A percentile compares a stretch with the other conserved stretches of the same genome.
Evolutionary conservation across 2,113 vertebrate genomes (phyloP).

Genomic region (Cygnus buccinator): DNA sequence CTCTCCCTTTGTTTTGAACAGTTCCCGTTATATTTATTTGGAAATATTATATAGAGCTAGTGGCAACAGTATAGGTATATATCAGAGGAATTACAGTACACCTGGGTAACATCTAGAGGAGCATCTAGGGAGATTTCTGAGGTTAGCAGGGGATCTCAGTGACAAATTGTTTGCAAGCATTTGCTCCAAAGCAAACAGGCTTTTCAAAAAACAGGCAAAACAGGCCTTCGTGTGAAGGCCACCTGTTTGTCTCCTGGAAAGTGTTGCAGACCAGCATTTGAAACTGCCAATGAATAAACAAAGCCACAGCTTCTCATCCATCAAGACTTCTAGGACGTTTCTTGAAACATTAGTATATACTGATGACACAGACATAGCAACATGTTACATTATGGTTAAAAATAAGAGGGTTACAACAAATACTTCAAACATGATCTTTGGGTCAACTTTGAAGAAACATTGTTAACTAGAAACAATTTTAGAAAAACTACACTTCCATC

Average conservation of each 20-base stretch:
- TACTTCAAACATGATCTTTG: neutral
- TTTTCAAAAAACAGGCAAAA: too few relatives aligned
- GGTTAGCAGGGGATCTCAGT: neutral
- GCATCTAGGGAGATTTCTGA: neutral
- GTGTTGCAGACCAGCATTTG: neutral
- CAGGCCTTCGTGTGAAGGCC: neutral
- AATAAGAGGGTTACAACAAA: neutral
- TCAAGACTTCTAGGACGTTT: neutral
- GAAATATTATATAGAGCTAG: neutral
- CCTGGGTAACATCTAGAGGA: neutral
- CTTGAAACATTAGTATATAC: neutral
- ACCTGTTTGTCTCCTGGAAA: neutral
- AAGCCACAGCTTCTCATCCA: neutral
- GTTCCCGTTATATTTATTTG: neutral
- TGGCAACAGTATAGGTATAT: neutral
- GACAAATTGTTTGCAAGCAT: neutral
- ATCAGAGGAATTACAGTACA: neutral
- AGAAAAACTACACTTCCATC: accelerated
- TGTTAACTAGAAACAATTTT: neutral
- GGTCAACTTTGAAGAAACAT: neutral
- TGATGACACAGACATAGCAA: neutral
- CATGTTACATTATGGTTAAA: neutral
- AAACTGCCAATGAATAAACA: neutral
- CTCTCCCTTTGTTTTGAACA: neutral
- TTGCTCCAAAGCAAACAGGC: neutral